Percentiles rank a stretch among this genome's conserved stretches.
These are phyloP conservation scores for Daphoenositta chrysoptera DNA, from an alignment of 2,113 vertebrate species.

Conservation along the genomic window DNA sequence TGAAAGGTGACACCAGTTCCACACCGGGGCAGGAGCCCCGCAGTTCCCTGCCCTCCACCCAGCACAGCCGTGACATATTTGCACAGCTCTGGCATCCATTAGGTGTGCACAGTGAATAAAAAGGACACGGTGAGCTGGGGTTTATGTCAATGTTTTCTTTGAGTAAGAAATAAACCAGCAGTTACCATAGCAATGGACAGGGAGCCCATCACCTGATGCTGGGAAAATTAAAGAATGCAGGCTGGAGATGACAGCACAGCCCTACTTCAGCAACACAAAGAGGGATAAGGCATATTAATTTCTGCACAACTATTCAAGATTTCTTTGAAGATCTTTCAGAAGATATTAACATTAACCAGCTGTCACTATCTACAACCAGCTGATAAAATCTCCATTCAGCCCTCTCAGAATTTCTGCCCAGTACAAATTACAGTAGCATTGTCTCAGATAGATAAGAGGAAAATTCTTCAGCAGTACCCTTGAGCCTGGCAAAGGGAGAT, in stretches of 20 bases:
- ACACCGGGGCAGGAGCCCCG: not conserved
- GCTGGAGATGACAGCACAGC: not conserved
- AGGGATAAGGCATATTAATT: not conserved
- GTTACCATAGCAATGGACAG: slow-evolving; percentile 58
- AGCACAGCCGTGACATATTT: not conserved
- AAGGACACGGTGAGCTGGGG: not conserved
- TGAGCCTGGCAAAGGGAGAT: not conserved
- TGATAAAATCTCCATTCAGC: not conserved
- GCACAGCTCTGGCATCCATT: not conserved
- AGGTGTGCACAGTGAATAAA: not conserved
- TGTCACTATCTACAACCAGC: not conserved
- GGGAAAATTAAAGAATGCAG: not conserved
- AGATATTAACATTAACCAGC: not conserved
- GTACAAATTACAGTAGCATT: not conserved
- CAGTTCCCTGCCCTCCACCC: not conserved
- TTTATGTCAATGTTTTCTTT: slow-evolving; percentile 39
- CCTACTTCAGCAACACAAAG: not conserved
- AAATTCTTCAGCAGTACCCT: not conserved
- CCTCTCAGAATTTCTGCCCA: not conserved
- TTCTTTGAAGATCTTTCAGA: not conserved
- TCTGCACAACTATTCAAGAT: not conserved
- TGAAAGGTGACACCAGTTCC: not conserved
- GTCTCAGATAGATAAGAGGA: not conserved
- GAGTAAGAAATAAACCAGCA: not conserved
- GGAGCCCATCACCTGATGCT: not conserved